Conservation (phyloP, 1,140 invertebrate genomes). For the Agrypnia vestita region DNA sequence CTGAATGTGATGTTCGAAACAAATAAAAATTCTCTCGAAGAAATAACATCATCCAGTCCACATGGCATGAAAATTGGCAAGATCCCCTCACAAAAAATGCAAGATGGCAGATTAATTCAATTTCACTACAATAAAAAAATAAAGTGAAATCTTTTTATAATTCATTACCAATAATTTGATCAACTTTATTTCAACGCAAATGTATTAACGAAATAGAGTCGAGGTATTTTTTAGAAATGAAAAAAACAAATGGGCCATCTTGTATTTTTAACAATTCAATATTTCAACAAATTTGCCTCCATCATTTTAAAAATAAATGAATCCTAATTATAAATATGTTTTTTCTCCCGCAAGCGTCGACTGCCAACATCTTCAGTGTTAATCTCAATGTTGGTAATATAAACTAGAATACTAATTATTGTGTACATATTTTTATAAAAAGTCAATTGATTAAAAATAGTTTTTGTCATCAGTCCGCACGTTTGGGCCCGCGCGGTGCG, state of each 20-base stretch:
- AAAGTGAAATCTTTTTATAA: background rate
- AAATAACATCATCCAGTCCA: conserved; percentile 10
- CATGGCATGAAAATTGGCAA: conserved; percentile 30
- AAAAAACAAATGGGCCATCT: background rate
- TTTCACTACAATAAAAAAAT: background rate
- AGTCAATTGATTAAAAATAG: conserved; percentile 46
- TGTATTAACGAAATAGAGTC: background rate
- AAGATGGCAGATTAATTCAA: conserved; percentile 4
- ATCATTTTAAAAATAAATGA: conserved; percentile 27
- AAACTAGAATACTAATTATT: conserved; percentile 53
- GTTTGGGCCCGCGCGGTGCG: too few relatives aligned
- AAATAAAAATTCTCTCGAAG: background rate
- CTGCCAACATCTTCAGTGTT: conserved; percentile 35
- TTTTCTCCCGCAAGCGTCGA: background rate
- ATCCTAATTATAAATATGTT: conserved; percentile 25
- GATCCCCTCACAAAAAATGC: conserved; percentile 12
- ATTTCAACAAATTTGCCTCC: conserved; percentile 20
- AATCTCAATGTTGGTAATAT: conserved; percentile 59
- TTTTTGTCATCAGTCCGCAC: too few relatives aligned
- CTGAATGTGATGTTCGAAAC: background rate
- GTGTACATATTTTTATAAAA: conserved; percentile 53
- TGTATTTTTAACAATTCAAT: conserved; percentile 1
- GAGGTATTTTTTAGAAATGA: background rate
- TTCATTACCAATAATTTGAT: too few relatives aligned
- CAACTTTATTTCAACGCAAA: too few relatives aligned